Percentiles rank a stretch among this genome's conserved stretches.
Evolutionary conservation across 2,888 invertebrate species (phyloP).

Genomic region (Thecophora atra): DNA sequence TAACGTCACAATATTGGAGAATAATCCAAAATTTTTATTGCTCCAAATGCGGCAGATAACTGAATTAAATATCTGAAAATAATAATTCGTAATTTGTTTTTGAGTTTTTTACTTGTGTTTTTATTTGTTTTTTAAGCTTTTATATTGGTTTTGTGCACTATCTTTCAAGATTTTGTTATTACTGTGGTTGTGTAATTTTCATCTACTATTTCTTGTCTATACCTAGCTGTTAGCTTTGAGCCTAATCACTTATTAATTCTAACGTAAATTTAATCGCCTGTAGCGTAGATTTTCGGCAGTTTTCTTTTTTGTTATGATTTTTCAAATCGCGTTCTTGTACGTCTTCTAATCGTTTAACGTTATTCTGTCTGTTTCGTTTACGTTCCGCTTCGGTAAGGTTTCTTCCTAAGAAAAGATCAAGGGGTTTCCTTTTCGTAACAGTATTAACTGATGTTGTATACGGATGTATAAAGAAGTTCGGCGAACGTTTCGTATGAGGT

Average conservation of each 20-base stretch:
- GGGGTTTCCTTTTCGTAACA: constrained; percentile 24
- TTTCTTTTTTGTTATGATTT: constrained; percentile 8
- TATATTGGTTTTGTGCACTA: constrained; percentile 6
- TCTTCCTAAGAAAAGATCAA: constrained; percentile 34
- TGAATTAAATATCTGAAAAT: background rate
- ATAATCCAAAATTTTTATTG: constrained; percentile 33
- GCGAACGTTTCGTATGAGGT: constrained; percentile 20
- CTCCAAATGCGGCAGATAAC: too few relatives aligned
- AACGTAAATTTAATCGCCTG: background rate
- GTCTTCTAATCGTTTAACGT: constrained; percentile 8
- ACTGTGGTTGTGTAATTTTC: constrained; percentile 9
- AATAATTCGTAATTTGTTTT: background rate
- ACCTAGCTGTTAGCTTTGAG: constrained; percentile 1
- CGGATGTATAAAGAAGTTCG: constrained; percentile 27
- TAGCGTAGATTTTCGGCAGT: background rate
- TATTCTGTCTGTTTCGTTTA: constrained; percentile 18
- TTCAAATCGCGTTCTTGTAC: constrained; percentile 25
- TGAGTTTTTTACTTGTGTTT: background rate
- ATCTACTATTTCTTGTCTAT: constrained; percentile 25
- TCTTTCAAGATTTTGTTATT: background rate
- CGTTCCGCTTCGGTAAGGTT: constrained; percentile 10
- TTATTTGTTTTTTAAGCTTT: too few relatives aligned
- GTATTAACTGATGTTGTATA: constrained; percentile 31
- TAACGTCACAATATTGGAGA: background rate
- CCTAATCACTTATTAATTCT: background rate